Evolutionary conservation across 2,113 vertebrate genomes (phyloP), one percentile per base, ranked within the genome.

Genomic region (Acanthisitta chloris): DNA sequence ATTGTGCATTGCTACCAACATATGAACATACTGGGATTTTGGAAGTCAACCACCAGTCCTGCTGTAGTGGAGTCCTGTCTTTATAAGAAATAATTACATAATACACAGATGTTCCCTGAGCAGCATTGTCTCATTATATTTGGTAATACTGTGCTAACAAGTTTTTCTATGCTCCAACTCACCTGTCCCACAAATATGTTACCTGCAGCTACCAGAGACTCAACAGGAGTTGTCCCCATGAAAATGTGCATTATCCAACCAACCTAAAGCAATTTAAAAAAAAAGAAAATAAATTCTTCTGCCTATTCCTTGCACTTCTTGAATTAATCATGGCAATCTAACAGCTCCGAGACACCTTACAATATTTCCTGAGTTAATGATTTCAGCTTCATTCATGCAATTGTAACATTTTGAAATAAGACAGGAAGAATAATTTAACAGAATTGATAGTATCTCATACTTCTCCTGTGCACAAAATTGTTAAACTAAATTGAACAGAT

Each of bases 111-210:
- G n/a, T 43, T 82, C 2, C 1, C 2, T 12, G 13, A 82, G 11
- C 18, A 69, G 12, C 14, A 36, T 1, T 54, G 46, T 73, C 91
- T 62, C 54, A 74, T 14, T 43, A 5, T 51, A 54, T 51, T 70
- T 25, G 36, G 26, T 76, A 64, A 48, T 45, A 16, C 3, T 61
- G 5, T 46, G 38, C 9, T 72, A 70, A 8, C 7, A 28, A 14
- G 2, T 18, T 88, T 93, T 87, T 79, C 34, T 66, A 8, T 65
- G 33, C 26, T 80, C 14, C 12, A 70, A 89, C 97, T 97, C 96
- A 99, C 98, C 94, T 98, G 98, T 86, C 99, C 99, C 49, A 99
- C 93, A 94, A 99, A 99, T 97, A 99, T 98, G 89, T 99, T 99
- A 86, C 98, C 98, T 2, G 99, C 98, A 96, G 99, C 98, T 93